Evolutionary conservation across 2,797 vertebrate genomes (phyloP), one percentile per base, ranked within the genome.

Genomic region (Synanceia verrucosa): DNA sequence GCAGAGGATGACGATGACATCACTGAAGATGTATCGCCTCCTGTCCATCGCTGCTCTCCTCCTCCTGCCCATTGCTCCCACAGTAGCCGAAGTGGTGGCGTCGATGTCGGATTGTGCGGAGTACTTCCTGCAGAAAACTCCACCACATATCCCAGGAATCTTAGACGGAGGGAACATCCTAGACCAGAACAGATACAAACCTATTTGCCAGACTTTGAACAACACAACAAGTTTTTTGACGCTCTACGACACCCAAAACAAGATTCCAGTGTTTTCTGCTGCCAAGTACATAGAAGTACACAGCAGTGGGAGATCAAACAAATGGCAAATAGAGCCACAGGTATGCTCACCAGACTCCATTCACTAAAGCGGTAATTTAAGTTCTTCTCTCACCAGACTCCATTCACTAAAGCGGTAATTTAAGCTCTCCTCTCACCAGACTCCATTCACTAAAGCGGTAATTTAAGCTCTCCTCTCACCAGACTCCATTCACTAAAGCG

Each of bases 221-320:
- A 0, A 62, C 18, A 0, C 0, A 0, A 39, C 14, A 37, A 50
- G 33, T 4, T 92, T 79, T 57, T 60, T 89, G 48, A 91, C 89
- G 2, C 77, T 87, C 16, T 92, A 90, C 0, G 86, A 92, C 73
- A 84, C 52, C 0, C 0, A 0, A 0, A 81, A 84, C 53, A 88
- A 4, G 76, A 92, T 89, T 23, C 90, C 90, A 0, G 84, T 91
- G 65, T 91, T 89, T 76, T 90, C 85, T 55, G 86, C 85, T 4
- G 69, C 41, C 61, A 86, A 21, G 47, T 90, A 64, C 64, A 55
- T 0, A 16, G 28, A 34, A 1, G 0, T 1, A 0, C 0, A 3
- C 0, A 0, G 3, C 7, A 14, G 0, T 0, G 0, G 0, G 0
- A 29, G 31, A 44, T 52, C 47, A 0, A 1, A 0, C 0, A 0